Evolutionary conservation across 2,113 vertebrate genomes (phyloP), one percentile per base, ranked within the genome.

Genomic region (Theropithecus gelada): DNA sequence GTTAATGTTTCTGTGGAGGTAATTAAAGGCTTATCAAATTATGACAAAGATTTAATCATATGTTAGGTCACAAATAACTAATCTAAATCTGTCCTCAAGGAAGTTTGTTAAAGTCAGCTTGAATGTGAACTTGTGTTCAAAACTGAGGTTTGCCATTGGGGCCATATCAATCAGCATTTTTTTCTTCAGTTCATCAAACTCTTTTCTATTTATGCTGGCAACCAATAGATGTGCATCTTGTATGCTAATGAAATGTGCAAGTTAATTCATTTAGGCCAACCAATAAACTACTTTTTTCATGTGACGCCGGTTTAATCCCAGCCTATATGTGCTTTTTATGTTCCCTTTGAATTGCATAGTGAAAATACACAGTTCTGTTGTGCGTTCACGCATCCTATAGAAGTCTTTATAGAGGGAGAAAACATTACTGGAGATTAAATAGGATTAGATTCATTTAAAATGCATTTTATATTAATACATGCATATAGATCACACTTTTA

Each of bases 41-140:
- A 96, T 86, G 92, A 61, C n/a, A 78, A 97, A 96, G 85, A 88
- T 96, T 97, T 92, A 97, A 90, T 92, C 66, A 95, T 84, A 83
- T 68, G 79, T 87, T 87, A 94, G 35, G 50, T 98, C 94, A 96
- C 40, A 94, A 13, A 87, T 0, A 96, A 75, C 30, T 81, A 89
- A 94, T 79, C 57, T 96, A 78, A 93, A 97, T 89, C 25, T 82
- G 89, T 50, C 35, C 64, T 95, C 75, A 96, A 87, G 38, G 35
- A 82, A 95, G 5, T 95, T 97, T 64, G 61, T 35, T 90, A 92
- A 95, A 90, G 38, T 97, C 73, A 94, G 20, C 57, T 32, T 78
- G 22, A 83, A 93, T 61, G 14, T 32, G n/a, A 95, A 82, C 45
- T 45, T 32, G 12, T 81, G 3, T 59, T 93, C 27, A 68, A 87